Conservation (phyloP, 2,888 invertebrate species). For the Deilephila elpenor region DNA sequence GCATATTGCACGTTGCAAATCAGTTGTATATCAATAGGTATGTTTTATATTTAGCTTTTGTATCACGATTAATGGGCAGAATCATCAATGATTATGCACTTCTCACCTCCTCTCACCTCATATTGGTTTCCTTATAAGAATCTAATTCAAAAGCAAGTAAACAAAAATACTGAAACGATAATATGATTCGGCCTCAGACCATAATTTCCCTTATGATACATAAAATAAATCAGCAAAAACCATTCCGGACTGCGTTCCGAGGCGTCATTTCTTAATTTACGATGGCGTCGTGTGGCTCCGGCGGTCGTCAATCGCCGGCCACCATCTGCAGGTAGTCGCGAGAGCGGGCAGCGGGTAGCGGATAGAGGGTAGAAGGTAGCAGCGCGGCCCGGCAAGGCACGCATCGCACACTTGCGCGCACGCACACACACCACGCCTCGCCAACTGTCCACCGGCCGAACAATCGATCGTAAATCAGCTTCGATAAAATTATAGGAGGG, state of each 20-base stretch:
- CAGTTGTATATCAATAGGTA: not conserved
- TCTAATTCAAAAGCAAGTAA: too few relatives aligned
- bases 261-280: constrained; percentile 77
- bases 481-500: constrained; percentile 85
- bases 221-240: constrained; percentile 24
- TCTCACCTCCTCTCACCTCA: too few relatives aligned
- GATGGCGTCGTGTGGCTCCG: constrained; percentile 73
- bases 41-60: too few relatives aligned
- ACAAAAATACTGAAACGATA: too few relatives aligned
- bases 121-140: too few relatives aligned
- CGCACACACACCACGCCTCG: constrained; percentile 71
- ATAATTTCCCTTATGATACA: constrained; percentile 14
- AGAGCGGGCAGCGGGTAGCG: constrained; percentile 45
- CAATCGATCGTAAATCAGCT: constrained; percentile 85
- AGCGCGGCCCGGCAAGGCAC: constrained; percentile 49
- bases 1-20: not conserved
- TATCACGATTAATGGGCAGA: too few relatives aligned
- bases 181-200: not conserved
- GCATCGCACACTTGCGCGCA: constrained; percentile 66
- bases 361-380: constrained; percentile 28
- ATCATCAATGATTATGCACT: too few relatives aligned
- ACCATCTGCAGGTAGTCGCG: constrained; percentile 74
- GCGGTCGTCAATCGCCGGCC: constrained; percentile 57
- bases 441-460: constrained; percentile 80
- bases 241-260: constrained; percentile 50